Evolutionary conservation across 2,888 invertebrate genomes (phyloP), one percentile per base, ranked within the genome.

Genomic region (Dicycla oo): DNA sequence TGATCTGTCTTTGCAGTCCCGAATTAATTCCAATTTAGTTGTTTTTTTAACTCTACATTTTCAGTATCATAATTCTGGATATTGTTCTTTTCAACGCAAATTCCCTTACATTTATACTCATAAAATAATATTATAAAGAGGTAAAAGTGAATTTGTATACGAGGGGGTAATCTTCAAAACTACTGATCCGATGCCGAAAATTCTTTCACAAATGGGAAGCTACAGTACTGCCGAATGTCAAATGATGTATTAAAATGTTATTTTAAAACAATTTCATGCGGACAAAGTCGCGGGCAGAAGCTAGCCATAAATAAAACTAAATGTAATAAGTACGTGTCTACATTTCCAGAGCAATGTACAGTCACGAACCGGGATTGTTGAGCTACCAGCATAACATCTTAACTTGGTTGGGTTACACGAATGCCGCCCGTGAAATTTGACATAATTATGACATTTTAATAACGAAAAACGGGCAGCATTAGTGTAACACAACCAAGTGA

Each of bases 1-100:
- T n/a, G n/a, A n/a, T n/a, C n/a, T n/a, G n/a, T n/a, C 1, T 70
- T 23, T 40, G 47, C 47, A 57, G 47, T 70, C 54, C 53, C 10
- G 38, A 58, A 18, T 34, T 20, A 13, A 34, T 34, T 2, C 4
- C 7, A 18, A 23, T 8, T 23, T 4, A 4, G 3, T 23, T 7
- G 3, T 26, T 60, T 20, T 47, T n/a, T 53, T 53, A 11, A n/a
- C 3, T 20, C 34, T 2, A 15, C 0, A 2, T 57, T 13, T 34
- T 15, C 20, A 30, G 6, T 2, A 23, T 23, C 23, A 13, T 2
- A 51, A 20, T 54, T 30, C 30, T 30, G 18, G 10, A 1, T 10
- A 10, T 54, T 18, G 20, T 30, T 30, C 1, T 2, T 30, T 56
- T 56, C 20, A 5, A 30, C 20, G 2, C 20, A 20, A 30, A n/a